These are phyloP conservation scores for Druon quercuslanigerum DNA, from an alignment of 1,140 invertebrate species.

Conservation along the genomic window DNA sequence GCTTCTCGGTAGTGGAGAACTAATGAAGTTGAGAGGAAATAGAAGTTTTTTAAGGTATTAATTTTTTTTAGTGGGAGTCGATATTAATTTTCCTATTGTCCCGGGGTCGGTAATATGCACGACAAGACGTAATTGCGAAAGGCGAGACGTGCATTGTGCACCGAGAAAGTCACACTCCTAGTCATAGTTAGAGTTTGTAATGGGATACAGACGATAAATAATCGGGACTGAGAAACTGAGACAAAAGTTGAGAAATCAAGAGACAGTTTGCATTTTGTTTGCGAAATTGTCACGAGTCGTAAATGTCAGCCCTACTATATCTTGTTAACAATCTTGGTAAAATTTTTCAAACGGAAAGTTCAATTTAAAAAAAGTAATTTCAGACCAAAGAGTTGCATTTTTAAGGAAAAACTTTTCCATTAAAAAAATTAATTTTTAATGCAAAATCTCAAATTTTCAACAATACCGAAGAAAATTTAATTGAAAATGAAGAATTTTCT, in stretches of 20 bases:
- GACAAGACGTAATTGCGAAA: slow-evolving; percentile 46
- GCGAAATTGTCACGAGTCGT: slow-evolving; percentile 43
- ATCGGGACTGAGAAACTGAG: slow-evolving; percentile 35
- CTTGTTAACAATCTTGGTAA: too few relatives aligned
- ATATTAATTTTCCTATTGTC: slow-evolving; percentile 51
- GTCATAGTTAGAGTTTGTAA: slow-evolving; percentile 37
- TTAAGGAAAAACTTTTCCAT: too few relatives aligned
- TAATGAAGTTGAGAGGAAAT: not conserved
- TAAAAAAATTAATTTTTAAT: too few relatives aligned
- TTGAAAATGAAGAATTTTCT: too few relatives aligned
- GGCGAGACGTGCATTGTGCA: slow-evolving; percentile 45
- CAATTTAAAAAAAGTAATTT: too few relatives aligned
- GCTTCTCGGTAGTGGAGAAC: too few relatives aligned
- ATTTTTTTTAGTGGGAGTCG: slow-evolving; percentile 18
- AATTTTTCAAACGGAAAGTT: too few relatives aligned
- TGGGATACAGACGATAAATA: slow-evolving; percentile 45
- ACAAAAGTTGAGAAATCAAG: slow-evolving; percentile 43
- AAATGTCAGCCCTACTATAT: slow-evolving; percentile 44
- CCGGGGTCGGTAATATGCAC: slow-evolving; percentile 30
- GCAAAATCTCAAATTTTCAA: too few relatives aligned
- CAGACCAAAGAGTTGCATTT: too few relatives aligned
- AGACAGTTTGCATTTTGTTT: slow-evolving; percentile 47
- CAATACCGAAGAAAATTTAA: too few relatives aligned
- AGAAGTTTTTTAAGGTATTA: not conserved
- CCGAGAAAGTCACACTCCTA: slow-evolving; percentile 39